A percentile compares a stretch with the other conserved stretches of the same genome.
These are phyloP conservation scores for Portevinia maculata DNA, from an alignment of 2,888 invertebrate species.

Conservation along the genomic window DNA sequence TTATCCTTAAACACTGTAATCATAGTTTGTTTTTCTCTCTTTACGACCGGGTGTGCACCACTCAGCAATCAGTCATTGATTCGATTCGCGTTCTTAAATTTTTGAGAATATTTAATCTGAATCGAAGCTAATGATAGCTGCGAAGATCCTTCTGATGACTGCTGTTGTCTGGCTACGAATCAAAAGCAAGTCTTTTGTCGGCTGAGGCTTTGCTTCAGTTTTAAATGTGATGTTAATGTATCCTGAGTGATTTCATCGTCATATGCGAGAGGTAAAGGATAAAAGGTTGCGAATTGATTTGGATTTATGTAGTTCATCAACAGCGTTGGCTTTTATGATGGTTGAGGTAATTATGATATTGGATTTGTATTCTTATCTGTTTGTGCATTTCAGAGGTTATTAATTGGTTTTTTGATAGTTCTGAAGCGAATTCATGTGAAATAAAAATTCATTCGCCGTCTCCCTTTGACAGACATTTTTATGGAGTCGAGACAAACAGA, in stretches of 20 bases:
- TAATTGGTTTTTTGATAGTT: no score
- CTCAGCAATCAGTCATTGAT: conserved; percentile 45
- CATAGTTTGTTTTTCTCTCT: conserved; percentile 48
- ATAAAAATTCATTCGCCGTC: no score
- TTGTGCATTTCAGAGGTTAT: no score
- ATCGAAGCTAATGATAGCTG: conserved; percentile 40
- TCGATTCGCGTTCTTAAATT: conserved; percentile 28
- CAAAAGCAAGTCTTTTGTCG: conserved; percentile 8
- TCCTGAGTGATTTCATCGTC: conserved; percentile 17
- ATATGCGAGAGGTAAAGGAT: conserved; percentile 9
- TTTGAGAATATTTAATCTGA: conserved; percentile 46
- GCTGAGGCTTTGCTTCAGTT: conserved; percentile 1
- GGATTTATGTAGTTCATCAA: not conserved
- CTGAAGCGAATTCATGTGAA: no score
- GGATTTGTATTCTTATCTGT: not conserved
- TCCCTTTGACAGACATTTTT: no score
- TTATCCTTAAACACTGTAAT: conserved; percentile 70
- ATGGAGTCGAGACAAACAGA: no score
- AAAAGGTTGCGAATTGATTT: conserved; percentile 32
- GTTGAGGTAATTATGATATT: conserved; percentile 21
- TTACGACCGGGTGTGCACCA: conserved; percentile 7
- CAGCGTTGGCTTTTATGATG: not conserved
- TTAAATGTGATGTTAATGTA: conserved; percentile 53
- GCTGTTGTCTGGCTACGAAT: conserved; percentile 1
- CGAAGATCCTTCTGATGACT: conserved; percentile 28